Evolutionary conservation across 2,888 invertebrate species (phyloP), one percentile per base, ranked within the genome.

Genomic region (Pandemis cinnamomeana): DNA sequence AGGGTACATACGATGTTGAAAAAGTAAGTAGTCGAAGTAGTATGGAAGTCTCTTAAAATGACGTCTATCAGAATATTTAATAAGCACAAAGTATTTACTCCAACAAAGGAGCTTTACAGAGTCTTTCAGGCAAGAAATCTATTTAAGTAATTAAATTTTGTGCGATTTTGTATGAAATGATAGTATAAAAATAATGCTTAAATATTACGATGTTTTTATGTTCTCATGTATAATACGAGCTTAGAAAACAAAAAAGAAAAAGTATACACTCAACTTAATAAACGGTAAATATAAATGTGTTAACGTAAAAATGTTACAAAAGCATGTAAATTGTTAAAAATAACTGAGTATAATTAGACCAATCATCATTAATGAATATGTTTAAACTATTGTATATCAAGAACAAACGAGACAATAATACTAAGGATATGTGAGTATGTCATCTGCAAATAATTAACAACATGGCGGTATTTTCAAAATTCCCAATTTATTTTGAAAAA

Each of bases 191-290:
- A 61, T 41, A 7, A 41, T 41, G 41, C 61, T 61, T 61, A 41
- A n/a, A 41, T 41, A 60, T 36, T 41, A 61, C 7, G 0, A 27
- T 53, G 3, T 2, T 11, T 11, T 11, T 41, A 44, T 61, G 10
- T 41, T 61, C 36, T 41, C 13, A 20, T 61, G 27, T 46, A 66
- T 41, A 15, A 71, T 41, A 13, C 13, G 13, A 53, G 42, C 15
- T 42, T 46, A 53, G 3, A 53, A 42, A 44, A 67, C 64, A 20
- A 41, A 20, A 20, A 20, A 20, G 20, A 20, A 53, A n/a, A 53
- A 53, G 55, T 61, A 20, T 60, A 46, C 55, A 67, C 15, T 62
- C 20, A 67, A 67, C 36, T 42, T 44, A 62, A 62, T 8, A n/a
- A 36, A 5, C 13, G 41, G 15, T 42, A 61, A 61, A 62, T 7